Base-by-base conservation (phyloP, 2,888 invertebrate genomes). In the Malthinus flaveolus region DNA sequence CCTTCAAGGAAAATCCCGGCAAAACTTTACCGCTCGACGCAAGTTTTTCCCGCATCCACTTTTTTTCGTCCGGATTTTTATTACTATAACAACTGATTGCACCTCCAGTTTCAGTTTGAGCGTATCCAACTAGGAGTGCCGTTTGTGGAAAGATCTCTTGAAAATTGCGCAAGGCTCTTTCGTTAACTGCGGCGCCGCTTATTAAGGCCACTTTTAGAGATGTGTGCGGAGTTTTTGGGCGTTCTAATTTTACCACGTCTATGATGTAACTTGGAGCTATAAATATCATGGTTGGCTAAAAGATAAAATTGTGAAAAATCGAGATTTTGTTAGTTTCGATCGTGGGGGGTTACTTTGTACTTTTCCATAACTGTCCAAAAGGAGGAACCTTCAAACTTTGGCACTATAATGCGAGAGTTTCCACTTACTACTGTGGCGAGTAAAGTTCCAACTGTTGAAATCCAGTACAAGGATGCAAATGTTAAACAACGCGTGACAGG, bases 21-120 rank as follows among this genome's bases (percentile, higher is more conserved):
- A 42, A 67, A 73, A 32, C 62, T 49, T 31, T 73, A 13, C 34
- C 47, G 4, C 34, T 12, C 10, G 47, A 34, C 1, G 33, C 1
- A 1, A 23, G 12, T 23, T 42, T 42, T 23, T 12, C 8, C 10
- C 15, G 13, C 15, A 42, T 13, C 2, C 13, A 42, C 15, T 42
- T 9, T 42, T 12, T 10, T 11, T 42, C 39, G n/a, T n/a, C 7
- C 9, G 12, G n/a, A 6, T 42, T 23, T 6, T 23, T 13, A 9
- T 12, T 12, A 42, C 15, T 42, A 9, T 15, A 42, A 12, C 23
- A 42, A 42, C 15, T 42, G 6, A 42, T 15, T 23, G 11, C 15
- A 1, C 39, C 39, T 3, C 15, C 13, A 9, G 39, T 42, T 42
- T 42, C 39, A 1, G 39, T 42, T 10, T 42, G 39, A 8, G 39